Percentiles rank a stretch among this genome's conserved stretches.
Conservation (phyloP, 1,140 invertebrate genomes). For the Prorops nasuta region DNA sequence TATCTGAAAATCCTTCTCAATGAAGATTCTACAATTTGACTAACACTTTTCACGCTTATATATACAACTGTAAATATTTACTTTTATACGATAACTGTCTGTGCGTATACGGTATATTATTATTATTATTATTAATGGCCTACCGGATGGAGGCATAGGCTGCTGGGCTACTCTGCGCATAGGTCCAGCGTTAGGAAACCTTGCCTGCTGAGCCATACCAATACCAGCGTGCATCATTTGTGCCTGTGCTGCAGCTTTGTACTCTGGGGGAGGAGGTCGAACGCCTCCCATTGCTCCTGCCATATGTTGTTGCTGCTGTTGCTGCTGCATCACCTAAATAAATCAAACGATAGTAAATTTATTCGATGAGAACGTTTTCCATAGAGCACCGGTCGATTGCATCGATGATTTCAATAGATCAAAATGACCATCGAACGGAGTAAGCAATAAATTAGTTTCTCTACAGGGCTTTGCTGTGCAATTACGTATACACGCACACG, state of each 20-base stretch:
- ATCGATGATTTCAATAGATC: slow-evolving; percentile 10
- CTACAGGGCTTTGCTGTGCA: too few species aligned
- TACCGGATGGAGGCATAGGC: slow-evolving; percentile 68
- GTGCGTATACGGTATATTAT: too few species aligned
- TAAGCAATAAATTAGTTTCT: too few species aligned
- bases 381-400: background rate
- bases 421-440: too few species aligned
- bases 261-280: slow-evolving; percentile 73
- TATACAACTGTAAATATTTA: too few species aligned
- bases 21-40: too few species aligned
- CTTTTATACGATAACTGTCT: too few species aligned
- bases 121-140: too few species aligned
- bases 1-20: too few species aligned
- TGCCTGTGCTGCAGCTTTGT: slow-evolving; percentile 65
- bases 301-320: slow-evolving; percentile 55
- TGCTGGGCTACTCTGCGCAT: slow-evolving; percentile 66
- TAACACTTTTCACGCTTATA: too few species aligned
- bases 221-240: slow-evolving; percentile 62
- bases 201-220: slow-evolving; percentile 51
- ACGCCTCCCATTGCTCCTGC: slow-evolving; percentile 47
- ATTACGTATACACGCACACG: too few species aligned
- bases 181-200: slow-evolving; percentile 56
- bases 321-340: slow-evolving; percentile 51
- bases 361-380: background rate
- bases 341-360: slow-evolving; percentile 7